phyloP scores from a whole-genome alignment of 64 coral and sea anemone genomes.

The Montipora capricornis region DNA sequence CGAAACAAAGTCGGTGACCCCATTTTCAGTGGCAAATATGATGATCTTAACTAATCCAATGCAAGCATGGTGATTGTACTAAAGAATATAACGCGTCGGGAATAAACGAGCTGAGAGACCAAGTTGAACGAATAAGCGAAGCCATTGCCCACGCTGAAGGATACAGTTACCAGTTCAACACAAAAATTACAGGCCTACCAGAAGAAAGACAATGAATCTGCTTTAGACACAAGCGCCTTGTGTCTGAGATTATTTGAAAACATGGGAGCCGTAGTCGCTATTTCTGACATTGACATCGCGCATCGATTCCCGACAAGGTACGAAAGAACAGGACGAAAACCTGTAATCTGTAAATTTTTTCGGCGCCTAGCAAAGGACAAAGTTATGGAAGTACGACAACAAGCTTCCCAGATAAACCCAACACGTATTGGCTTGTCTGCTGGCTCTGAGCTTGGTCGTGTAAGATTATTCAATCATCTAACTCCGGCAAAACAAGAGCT shows the following conservation, averaged over 20 bases:
- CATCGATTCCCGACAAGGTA: slow-evolving; percentile 31
- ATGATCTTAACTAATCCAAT: too few relatives aligned
- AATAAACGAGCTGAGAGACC: too few relatives aligned
- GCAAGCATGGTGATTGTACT: too few relatives aligned
- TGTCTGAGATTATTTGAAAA: neutral
- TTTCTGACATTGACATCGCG: slow-evolving; percentile 63
- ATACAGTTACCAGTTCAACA: neutral
- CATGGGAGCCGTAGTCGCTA: neutral
- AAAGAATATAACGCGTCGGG: too few relatives aligned
- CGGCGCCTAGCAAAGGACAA: slow-evolving; percentile 47
- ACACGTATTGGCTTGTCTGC: slow-evolving; percentile 5
- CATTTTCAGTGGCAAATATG: too few relatives aligned
- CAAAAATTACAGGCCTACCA: neutral
- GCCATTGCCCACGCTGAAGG: neutral
- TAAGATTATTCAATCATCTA: slow-evolving; percentile 5
- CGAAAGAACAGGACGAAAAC: neutral
- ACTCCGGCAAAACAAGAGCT: neutral
- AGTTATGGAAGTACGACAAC: slow-evolving; percentile 18
- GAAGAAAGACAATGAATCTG: neutral
- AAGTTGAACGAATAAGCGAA: too few relatives aligned
- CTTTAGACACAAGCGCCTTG: neutral
- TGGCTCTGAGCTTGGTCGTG: neutral
- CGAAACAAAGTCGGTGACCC: too few relatives aligned
- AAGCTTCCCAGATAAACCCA: neutral
- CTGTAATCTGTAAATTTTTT: slow-evolving; percentile 59